Percentiles rank a stretch among this genome's conserved stretches.
These are phyloP conservation scores for Eutrigla gurnardus DNA, from an alignment of 2,797 vertebrate species.

Conservation along the genomic window DNA sequence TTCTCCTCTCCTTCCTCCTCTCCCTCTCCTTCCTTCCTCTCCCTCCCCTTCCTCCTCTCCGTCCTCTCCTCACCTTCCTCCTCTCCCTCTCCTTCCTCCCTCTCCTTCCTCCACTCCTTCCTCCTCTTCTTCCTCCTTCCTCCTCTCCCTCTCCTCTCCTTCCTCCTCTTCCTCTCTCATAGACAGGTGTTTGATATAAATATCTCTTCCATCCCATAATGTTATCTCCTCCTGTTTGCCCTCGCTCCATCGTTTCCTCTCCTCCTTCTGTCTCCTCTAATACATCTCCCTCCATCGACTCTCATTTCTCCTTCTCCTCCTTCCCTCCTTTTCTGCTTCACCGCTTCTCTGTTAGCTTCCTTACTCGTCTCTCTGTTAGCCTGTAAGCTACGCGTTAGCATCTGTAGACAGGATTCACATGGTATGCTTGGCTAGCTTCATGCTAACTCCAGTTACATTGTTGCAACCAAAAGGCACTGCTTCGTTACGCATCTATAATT, in stretches of 20 bases:
- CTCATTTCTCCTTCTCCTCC: neutral
- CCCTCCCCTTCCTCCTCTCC: neutral
- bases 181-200: too few species aligned
- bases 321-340: slow-evolving; percentile 36
- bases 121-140: neutral
- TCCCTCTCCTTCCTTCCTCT: neutral
- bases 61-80: too few species aligned
- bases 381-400: slow-evolving; percentile 3
- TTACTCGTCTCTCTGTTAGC: neutral
- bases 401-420: slow-evolving; percentile 35
- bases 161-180: neutral
- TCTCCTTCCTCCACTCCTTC: too few species aligned
- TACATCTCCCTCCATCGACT: slow-evolving; percentile 15
- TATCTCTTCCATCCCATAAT: too few species aligned
- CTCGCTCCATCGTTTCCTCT: slow-evolving; percentile 9
- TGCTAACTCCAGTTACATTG: neutral
- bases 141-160: neutral
- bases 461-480: neutral
- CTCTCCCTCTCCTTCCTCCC: too few species aligned
- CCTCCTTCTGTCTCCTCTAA: slow-evolving; percentile 9
- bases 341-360: slow-evolving; percentile 23
- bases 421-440: slow-evolving; percentile 14
- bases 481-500: neutral
- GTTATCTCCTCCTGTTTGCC: neutral
- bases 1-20: neutral